Base-by-base conservation (phyloP, 2,797 vertebrate genomes). In the Alfaro cultratus region DNA sequence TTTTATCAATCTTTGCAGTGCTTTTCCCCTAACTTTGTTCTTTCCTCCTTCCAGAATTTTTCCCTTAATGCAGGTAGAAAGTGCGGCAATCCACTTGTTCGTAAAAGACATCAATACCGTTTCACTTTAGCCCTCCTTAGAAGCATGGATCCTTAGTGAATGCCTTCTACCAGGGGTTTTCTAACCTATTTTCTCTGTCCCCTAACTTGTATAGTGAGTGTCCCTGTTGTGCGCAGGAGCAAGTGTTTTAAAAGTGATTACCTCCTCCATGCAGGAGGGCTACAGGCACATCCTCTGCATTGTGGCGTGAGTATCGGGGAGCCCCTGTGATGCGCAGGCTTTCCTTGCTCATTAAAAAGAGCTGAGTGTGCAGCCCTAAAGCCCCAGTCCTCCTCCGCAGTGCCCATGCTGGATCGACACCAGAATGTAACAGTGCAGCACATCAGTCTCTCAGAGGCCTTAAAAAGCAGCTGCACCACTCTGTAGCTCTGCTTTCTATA, bases 331-430 rank as follows among this genome's bases (percentile, higher is more conserved):
- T 92, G 78, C 85, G 75, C 87, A 92, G 91, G 88, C 86, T 89
- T 89, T 91, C 88, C 89, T 91, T 2, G 73, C 90, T 94, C 91
- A 92, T 94, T 93, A 93, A 75, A 93, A 94, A 94, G 82, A 91
- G 94, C 93, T 94, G 94, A 94, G 89, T 46, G 76, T 88, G 91
- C 93, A 91, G 86, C 86, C 75, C 80, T 67, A 78, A 86, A 88
- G 85, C 86, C 86, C 83, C 80, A 78, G 84, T 87, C 88, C 87
- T 91, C 91, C 94, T 92, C 91, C 77, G 93, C 93, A 94, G 91
- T 91, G 90, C 89, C 89, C 85, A 79, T 57, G 78, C 86, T 90
- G 91, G 90, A 94, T 92, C 90, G 82, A 93, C 91, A 91, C 88
- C 88, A 92, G 82, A 78, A 85, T 86, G 90, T 83, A 89, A 89